phyloP scores from a whole-genome alignment of 2,113 vertebrate species.

The Megaceryle torquata region DNA sequence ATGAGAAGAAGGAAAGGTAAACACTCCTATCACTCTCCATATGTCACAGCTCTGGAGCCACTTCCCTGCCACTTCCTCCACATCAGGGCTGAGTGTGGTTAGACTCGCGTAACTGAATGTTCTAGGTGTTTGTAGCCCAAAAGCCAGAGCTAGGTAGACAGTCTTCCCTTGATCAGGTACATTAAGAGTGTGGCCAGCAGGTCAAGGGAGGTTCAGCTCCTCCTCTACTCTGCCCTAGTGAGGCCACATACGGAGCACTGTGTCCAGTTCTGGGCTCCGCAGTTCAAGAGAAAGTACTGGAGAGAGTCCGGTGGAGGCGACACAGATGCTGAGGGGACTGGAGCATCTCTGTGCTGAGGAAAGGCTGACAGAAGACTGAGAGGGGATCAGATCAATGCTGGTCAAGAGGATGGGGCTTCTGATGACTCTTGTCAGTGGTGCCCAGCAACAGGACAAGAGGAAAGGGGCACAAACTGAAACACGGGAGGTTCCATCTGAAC shows the following conservation, averaged over 20 bases:
- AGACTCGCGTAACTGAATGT: background rate
- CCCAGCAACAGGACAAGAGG: no score
- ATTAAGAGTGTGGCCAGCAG: no score
- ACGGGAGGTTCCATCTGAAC: no score
- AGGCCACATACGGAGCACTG: no score
- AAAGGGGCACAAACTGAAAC: no score
- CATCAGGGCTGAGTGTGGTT: background rate
- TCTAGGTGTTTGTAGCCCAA: background rate
- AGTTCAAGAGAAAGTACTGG: background rate
- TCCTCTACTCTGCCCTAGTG: no score
- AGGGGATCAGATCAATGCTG: background rate
- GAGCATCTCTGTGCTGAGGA: background rate
- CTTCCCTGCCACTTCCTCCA: rapidly evolving
- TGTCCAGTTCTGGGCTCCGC: background rate
- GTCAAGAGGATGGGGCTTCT: no score
- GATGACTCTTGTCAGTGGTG: no score
- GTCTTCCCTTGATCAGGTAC: background rate
- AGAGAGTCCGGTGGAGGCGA: background rate
- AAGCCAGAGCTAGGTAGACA: background rate
- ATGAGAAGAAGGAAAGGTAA: background rate
- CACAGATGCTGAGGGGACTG: no score
- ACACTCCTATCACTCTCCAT: rapidly evolving
- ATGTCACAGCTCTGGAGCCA: rapidly evolving
- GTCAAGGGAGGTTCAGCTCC: no score
- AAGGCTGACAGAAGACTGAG: background rate